Evolutionary conservation across 2,888 invertebrate genomes (phyloP).

Genomic region (Agrenia bidenticulata): DNA sequence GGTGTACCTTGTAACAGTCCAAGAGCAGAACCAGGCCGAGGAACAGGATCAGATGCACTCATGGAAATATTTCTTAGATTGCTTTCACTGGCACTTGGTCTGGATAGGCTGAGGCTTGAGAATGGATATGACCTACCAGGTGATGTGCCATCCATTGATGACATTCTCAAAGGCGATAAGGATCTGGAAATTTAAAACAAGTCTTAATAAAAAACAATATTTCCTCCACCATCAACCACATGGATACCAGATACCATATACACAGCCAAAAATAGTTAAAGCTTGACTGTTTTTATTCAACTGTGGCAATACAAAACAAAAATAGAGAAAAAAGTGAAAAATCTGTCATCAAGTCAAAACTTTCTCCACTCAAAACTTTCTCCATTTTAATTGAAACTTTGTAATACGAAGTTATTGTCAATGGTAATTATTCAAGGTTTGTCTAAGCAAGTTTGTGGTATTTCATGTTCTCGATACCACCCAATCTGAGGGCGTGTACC

Average conservation of each 20-base stretch:
- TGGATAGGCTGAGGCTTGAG: constrained; percentile 55
- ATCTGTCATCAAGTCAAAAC: no score
- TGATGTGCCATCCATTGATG: constrained; percentile 50
- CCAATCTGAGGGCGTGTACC: no score
- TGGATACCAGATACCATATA: no score
- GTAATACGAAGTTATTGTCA: no score
- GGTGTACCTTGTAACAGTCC: constrained; percentile 57
- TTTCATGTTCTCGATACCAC: no score
- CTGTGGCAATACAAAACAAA: not conserved
- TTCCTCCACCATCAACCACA: not conserved
- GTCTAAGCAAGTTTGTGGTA: no score
- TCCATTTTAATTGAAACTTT: no score
- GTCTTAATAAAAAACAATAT: not conserved
- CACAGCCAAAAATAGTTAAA: not conserved
- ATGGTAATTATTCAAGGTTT: no score
- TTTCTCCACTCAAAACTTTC: no score
- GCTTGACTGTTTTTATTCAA: not conserved
- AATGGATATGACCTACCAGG: constrained; percentile 51
- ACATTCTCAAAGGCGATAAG: constrained; percentile 55
- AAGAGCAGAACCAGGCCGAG: constrained; percentile 58
- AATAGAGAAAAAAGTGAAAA: no score
- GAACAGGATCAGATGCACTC: constrained; percentile 54
- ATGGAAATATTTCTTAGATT: constrained; percentile 57
- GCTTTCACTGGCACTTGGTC: constrained; percentile 59
- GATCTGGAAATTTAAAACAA: constrained; percentile 51